Conservation (phyloP, 2,888 invertebrate genomes). For the Cistogaster globosa region DNA sequence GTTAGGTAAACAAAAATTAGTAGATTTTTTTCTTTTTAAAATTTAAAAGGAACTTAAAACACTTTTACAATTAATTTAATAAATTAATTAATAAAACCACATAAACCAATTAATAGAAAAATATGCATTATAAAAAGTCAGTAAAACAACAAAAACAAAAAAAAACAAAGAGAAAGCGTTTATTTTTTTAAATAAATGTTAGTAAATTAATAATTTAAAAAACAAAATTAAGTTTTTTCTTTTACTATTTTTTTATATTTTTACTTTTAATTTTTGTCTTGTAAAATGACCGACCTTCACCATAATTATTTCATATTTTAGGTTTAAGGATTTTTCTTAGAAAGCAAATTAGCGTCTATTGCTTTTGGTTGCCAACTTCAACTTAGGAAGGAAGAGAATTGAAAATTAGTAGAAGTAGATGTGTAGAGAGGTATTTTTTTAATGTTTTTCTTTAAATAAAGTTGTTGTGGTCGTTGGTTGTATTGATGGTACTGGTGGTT, state of each 20-base stretch:
- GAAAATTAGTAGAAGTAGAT: slow-evolving; percentile 14
- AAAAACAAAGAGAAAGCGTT: slow-evolving; percentile 8
- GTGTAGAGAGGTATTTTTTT: slow-evolving; percentile 29
- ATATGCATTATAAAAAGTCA: neutral
- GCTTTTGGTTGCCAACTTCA: slow-evolving; percentile 50
- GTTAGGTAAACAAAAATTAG: slow-evolving; percentile 78
- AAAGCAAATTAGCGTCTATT: slow-evolving; percentile 25
- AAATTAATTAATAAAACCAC: slow-evolving; percentile 63
- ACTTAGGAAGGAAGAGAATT: slow-evolving; percentile 38
- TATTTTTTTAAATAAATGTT: slow-evolving; percentile 56
- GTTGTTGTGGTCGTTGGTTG: slow-evolving; percentile 50
- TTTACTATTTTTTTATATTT: slow-evolving; percentile 9
- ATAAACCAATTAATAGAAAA: slow-evolving; percentile 7
- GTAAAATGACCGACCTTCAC: slow-evolving; percentile 69
- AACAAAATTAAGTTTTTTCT: slow-evolving; percentile 41
- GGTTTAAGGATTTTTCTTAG: slow-evolving; percentile 12
- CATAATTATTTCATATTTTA: slow-evolving; percentile 57
- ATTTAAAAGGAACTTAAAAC: slow-evolving; percentile 45
- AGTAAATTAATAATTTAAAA: slow-evolving; percentile 59
- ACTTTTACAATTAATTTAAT: slow-evolving; percentile 71
- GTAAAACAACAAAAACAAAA: slow-evolving; percentile 8
- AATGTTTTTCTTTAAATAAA: slow-evolving; percentile 54
- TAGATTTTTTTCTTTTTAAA: slow-evolving; percentile 68
- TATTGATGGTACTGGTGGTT: slow-evolving; percentile 13
- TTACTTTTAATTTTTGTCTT: slow-evolving; percentile 8